Percentiles rank a stretch among this genome's conserved stretches.
These are phyloP conservation scores for Myxocyprinus asiaticus DNA, from an alignment of 2,113 vertebrate species.

Conservation along the genomic window DNA sequence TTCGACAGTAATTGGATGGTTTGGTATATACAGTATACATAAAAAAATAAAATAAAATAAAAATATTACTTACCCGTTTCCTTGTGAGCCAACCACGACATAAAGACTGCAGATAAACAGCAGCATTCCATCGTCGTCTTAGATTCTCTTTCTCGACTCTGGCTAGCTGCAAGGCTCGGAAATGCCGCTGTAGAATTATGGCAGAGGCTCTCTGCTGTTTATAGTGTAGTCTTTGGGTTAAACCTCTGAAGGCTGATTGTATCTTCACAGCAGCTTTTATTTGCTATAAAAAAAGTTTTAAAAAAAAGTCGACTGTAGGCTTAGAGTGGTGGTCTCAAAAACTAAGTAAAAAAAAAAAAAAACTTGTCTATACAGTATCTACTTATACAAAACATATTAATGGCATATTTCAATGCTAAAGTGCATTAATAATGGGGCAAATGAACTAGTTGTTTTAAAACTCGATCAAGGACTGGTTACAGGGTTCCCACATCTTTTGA, in stretches of 20 bases:
- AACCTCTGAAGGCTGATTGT: slow-evolving; percentile 73
- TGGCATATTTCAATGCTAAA: background rate
- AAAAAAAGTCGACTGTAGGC: background rate
- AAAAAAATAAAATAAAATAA: background rate
- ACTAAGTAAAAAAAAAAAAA: too few relatives aligned
- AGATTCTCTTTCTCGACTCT: slow-evolving; percentile 65
- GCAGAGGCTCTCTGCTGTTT: slow-evolving; percentile 66
- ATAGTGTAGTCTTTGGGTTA: slow-evolving; percentile 65
- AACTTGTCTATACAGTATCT: too few relatives aligned
- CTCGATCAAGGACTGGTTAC: too few relatives aligned
- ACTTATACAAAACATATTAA: too few relatives aligned
- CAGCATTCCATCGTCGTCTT: slow-evolving; percentile 54
- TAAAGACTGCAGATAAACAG: slow-evolving; percentile 72
- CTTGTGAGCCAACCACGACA: slow-evolving; percentile 75
- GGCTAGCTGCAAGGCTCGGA: slow-evolving; percentile 63
- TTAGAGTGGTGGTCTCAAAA: too few relatives aligned
- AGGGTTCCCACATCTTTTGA: too few relatives aligned
- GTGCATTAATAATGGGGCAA: background rate
- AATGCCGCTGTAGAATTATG: slow-evolving; percentile 69
- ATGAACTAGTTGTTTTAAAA: background rate
- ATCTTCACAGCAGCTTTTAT: slow-evolving; percentile 69
- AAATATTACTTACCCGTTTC: slow-evolving; percentile 65
- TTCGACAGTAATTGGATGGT: too few relatives aligned
- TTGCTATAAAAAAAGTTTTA: slow-evolving; percentile 58
- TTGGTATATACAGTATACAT: too few relatives aligned